A percentile compares a stretch with the other conserved stretches of the same genome.
Conservation (phyloP, 2,113 vertebrate species). For the Pholis gunnellus region DNA sequence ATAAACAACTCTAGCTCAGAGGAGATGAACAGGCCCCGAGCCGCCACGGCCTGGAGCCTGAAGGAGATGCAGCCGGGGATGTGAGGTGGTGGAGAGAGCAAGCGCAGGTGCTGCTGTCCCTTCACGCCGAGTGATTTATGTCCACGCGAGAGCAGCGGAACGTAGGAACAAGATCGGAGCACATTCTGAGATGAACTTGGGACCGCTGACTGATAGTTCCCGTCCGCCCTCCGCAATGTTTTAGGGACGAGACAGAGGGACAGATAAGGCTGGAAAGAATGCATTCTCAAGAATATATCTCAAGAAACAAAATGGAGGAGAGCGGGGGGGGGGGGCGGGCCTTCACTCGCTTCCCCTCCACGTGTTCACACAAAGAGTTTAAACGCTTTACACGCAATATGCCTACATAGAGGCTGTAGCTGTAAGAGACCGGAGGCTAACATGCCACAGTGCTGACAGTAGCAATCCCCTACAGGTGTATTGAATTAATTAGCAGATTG, state of each 20-base stretch:
- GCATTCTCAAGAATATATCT: slow-evolving; percentile 42
- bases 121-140: slow-evolving; percentile 72
- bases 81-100: slow-evolving; percentile 33
- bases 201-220: slow-evolving; percentile 69
- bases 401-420: neutral
- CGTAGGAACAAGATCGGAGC: slow-evolving; percentile 73
- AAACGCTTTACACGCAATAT: neutral
- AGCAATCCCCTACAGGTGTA: neutral
- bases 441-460: neutral
- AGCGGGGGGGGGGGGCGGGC: neutral
- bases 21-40: slow-evolving; percentile 34
- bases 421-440: neutral
- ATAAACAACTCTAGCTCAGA: slow-evolving; percentile 40
- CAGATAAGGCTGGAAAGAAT: slow-evolving; percentile 43
- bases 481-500: slow-evolving; percentile 3
- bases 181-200: slow-evolving; percentile 69
- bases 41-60: slow-evolving; percentile 10
- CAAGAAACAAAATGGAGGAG: slow-evolving; percentile 47
- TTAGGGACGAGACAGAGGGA: slow-evolving; percentile 50
- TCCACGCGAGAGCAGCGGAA: slow-evolving; percentile 53
- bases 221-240: slow-evolving; percentile 52
- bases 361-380: neutral
- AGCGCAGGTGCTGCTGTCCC: slow-evolving; percentile 30
- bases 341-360: neutral
- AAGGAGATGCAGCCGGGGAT: slow-evolving; percentile 12